A percentile compares a stretch with the other conserved stretches of the same genome.
Conservation (phyloP, 64 coral and sea anemone species). For the Montipora capricornis region DNA sequence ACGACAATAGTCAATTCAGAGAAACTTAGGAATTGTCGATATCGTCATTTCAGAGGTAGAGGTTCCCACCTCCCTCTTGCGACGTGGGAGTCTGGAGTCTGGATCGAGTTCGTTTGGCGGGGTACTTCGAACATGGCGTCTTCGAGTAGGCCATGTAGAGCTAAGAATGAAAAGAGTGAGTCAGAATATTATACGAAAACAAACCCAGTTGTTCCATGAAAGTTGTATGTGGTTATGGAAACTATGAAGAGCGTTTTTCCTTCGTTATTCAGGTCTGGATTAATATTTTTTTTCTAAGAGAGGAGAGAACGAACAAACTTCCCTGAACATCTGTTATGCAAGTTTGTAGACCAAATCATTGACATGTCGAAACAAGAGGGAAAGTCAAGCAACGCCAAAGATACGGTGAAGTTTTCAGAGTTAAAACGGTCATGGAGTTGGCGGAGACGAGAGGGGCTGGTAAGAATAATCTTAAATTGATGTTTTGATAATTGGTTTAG, state of each 20-base stretch:
- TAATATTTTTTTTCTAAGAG: not conserved
- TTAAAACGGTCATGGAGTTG: conserved; percentile 77
- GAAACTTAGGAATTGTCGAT: too few species aligned
- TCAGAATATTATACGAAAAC: not conserved
- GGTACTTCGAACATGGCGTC: conserved; percentile 47
- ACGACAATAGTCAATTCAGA: too few species aligned
- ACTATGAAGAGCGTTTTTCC: not conserved
- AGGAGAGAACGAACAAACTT: not conserved
- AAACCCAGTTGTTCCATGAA: not conserved
- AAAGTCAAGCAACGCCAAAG: not conserved
- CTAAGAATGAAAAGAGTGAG: not conserved
- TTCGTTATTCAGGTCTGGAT: not conserved
- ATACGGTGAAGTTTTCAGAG: conserved; percentile 24
- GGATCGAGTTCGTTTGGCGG: conserved; percentile 30
- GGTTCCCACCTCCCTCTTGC: too few species aligned
- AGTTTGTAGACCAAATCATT: not conserved
- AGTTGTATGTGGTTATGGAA: not conserved
- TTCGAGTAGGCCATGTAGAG: not conserved
- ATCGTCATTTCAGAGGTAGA: too few species aligned
- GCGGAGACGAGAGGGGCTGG: conserved; percentile 73
- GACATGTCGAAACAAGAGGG: not conserved
- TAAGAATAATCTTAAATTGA: not conserved
- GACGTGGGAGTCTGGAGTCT: not conserved
- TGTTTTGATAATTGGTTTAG: too few species aligned
- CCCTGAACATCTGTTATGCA: not conserved